Conservation (phyloP, 2,888 invertebrate species). For the Scaptomyza parva region DNA sequence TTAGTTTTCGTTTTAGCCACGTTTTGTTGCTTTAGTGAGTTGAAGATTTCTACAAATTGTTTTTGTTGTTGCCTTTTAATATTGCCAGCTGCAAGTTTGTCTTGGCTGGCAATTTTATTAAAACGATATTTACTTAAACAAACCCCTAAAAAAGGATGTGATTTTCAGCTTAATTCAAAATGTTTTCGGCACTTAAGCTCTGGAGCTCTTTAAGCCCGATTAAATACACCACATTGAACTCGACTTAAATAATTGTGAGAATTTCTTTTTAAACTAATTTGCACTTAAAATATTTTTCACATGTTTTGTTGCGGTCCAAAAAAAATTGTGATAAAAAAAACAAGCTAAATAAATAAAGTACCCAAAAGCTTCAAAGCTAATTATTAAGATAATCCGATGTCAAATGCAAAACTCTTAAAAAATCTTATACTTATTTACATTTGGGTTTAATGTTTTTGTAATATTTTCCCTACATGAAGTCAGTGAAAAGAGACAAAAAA, state of each 20-base stretch:
- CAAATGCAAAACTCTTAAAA: neutral
- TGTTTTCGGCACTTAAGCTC: constrained; percentile 14
- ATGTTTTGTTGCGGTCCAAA: no score
- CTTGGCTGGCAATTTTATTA: constrained; percentile 63
- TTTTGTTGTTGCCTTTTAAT: constrained; percentile 28
- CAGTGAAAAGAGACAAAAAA: neutral
- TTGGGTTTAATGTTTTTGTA: no score
- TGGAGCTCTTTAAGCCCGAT: constrained; percentile 17
- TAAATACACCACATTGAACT: constrained; percentile 3
- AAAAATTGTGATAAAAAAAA: no score
- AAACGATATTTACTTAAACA: constrained; percentile 64
- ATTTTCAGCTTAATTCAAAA: constrained; percentile 35
- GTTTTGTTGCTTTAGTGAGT: constrained; percentile 61
- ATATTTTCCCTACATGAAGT: neutral
- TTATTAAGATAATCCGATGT: neutral
- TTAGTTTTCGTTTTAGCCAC: constrained; percentile 69
- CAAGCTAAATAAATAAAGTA: neutral
- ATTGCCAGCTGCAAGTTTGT: constrained; percentile 60
- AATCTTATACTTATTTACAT: no score
- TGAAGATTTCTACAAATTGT: constrained; percentile 48
- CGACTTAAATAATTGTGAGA: constrained; percentile 6
- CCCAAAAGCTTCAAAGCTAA: no score
- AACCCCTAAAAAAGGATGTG: constrained; percentile 36
- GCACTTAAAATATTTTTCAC: neutral
- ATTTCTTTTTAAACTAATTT: neutral